phyloP scores from a whole-genome alignment of 1,140 invertebrate species.

The Magallana ariakensis region DNA sequence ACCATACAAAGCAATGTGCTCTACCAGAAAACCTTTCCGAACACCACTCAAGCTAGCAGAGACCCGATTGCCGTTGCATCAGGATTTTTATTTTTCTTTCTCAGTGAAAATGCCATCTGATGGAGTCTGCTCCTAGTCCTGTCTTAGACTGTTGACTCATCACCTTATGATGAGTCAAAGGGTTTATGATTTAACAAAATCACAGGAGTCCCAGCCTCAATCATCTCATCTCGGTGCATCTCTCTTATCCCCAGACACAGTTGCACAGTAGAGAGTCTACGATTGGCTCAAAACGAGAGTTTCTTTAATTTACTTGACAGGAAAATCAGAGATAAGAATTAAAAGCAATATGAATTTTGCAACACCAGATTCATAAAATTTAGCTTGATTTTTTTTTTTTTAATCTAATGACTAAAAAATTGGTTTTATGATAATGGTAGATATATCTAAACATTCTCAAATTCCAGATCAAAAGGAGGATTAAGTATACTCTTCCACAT shows the following conservation, averaged over 20 bases:
- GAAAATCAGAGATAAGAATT: constrained; percentile 19
- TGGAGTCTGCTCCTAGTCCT: neutral
- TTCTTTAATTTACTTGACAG: constrained; percentile 7
- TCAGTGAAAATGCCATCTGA: constrained; percentile 14
- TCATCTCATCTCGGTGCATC: neutral
- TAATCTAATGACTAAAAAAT: neutral
- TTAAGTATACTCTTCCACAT: neutral
- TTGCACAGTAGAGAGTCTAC: neutral
- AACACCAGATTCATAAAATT: no score
- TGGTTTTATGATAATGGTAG: neutral
- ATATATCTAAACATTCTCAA: neutral
- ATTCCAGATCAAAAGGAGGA: neutral
- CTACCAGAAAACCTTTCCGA: constrained; percentile 18
- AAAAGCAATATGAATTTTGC: neutral
- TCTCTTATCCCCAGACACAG: neutral
- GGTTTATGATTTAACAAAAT: neutral
- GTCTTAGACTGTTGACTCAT: constrained; percentile 22
- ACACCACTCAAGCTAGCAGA: neutral
- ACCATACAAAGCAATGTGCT: constrained; percentile 12
- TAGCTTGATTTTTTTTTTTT: neutral
- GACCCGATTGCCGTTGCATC: neutral
- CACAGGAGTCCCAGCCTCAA: neutral
- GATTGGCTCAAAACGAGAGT: neutral
- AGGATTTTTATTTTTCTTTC: neutral
- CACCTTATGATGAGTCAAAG: neutral